These are phyloP conservation scores for Mionectes macconnelli DNA, from an alignment of 2,113 vertebrate species.

Conservation along the genomic window DNA sequence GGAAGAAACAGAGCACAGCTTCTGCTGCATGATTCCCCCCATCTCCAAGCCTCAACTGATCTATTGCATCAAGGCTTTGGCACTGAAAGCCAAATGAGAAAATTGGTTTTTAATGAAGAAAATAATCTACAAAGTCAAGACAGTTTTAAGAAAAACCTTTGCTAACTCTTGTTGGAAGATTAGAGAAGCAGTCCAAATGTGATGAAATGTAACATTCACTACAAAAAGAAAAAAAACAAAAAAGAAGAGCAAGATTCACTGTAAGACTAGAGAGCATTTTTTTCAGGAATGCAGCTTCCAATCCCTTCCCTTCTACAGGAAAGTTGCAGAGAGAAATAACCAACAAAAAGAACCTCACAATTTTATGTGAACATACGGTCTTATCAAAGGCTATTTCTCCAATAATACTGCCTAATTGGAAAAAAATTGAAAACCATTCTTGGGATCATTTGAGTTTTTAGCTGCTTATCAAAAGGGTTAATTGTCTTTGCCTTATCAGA, in stretches of 20 bases:
- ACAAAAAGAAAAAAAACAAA: neutral
- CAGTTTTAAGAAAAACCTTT: neutral
- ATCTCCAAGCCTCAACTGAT: neutral
- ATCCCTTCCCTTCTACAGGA: neutral
- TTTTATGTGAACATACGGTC: neutral
- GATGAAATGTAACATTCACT: neutral
- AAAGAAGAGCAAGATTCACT: neutral
- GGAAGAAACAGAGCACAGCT: neutral
- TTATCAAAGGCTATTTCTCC: neutral
- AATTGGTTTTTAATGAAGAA: constrained; percentile 3
- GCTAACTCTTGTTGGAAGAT: neutral
- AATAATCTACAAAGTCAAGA: constrained; percentile 10
- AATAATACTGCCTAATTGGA: neutral
- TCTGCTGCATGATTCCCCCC: neutral
- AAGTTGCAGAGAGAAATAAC: neutral
- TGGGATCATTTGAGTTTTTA: neutral
- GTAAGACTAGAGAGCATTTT: neutral
- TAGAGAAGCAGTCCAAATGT: neutral
- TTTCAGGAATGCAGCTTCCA: neutral
- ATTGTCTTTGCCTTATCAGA: constrained; percentile 17
- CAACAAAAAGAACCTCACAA: neutral
- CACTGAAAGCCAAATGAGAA: neutral
- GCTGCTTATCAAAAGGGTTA: neutral
- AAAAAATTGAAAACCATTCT: neutral
- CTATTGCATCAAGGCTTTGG: neutral